Conservation (phyloP, 2,888 invertebrate species). For the Andricus curvator region DNA sequence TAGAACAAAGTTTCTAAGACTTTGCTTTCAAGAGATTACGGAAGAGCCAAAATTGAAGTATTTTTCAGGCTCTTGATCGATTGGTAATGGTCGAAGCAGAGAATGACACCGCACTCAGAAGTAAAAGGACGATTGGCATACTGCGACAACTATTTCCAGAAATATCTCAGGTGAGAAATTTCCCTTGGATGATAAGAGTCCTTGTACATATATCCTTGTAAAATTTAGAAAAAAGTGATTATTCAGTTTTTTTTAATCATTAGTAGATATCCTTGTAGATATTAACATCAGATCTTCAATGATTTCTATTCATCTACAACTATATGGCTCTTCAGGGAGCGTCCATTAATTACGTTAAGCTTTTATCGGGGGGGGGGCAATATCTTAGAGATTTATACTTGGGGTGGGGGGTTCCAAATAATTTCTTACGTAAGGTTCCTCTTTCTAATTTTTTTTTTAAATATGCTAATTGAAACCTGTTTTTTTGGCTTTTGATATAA, state of each 20-base stretch:
- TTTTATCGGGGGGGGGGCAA: too few species aligned
- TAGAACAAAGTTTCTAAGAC: not conserved
- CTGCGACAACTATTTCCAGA: constrained; percentile 87
- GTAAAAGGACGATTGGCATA: constrained; percentile 88
- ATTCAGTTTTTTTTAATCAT: not conserved
- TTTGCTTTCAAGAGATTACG: constrained; percentile 21
- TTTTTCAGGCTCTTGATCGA: constrained; percentile 83
- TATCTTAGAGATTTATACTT: too few species aligned
- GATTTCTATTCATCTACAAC: not conserved
- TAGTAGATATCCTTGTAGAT: not conserved
- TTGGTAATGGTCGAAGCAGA: constrained; percentile 85
- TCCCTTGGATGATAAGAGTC: not conserved
- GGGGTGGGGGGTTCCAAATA: too few species aligned
- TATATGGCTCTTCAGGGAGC: not conserved
- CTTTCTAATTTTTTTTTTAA: too few species aligned
- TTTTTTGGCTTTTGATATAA: too few species aligned
- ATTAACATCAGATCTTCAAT: not conserved
- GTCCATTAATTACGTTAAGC: too few species aligned
- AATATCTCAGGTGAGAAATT: constrained; percentile 84
- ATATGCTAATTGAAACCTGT: too few species aligned
- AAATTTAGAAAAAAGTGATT: too few species aligned
- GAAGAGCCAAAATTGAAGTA: constrained; percentile 59
- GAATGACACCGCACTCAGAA: constrained; percentile 84
- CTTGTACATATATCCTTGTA: not conserved
- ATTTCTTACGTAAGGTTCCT: too few species aligned